Percentiles rank a stretch among this genome's conserved stretches.
These are phyloP conservation scores for Larimichthys crocea DNA, from an alignment of 2,113 vertebrate genomes.

Conservation along the genomic window DNA sequence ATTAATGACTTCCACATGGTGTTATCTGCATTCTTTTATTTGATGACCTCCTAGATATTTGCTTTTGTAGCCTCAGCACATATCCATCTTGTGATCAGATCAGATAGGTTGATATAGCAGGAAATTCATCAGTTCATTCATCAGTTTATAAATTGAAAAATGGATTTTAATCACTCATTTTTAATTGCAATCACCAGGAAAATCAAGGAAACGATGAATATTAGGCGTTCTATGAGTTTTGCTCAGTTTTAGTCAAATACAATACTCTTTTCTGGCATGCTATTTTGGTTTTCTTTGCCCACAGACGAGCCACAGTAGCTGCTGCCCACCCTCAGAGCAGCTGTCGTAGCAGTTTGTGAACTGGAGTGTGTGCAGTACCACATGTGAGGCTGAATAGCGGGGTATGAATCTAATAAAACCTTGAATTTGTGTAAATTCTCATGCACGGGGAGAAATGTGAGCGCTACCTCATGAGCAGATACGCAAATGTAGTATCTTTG, in stretches of 20 bases:
- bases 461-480: conserved; percentile 38
- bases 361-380: conserved; percentile 50
- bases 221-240: neutral
- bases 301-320: conserved; percentile 31
- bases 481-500: conserved; percentile 56
- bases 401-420: conserved; percentile 39
- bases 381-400: conserved; percentile 48
- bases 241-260: neutral
- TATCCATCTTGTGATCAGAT: conserved; percentile 3
- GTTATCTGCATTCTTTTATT: conserved; percentile 15
- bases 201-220: neutral
- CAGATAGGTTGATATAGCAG: neutral
- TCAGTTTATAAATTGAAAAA: neutral
- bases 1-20: conserved; percentile 15
- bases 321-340: conserved; percentile 53
- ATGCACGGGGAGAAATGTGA: conserved; percentile 21
- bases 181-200: neutral
- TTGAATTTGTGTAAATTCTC: conserved; percentile 53
- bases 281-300: conserved; percentile 47
- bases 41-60: conserved; percentile 15
- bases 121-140: conserved; percentile 2
- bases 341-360: conserved; percentile 45
- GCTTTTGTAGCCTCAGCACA: neutral
- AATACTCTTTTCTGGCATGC: conserved; percentile 6
- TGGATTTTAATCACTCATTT: neutral